These are phyloP conservation scores for Solea senegalensis DNA, from an alignment of 2,113 vertebrate genomes.

Conservation along the genomic window DNA sequence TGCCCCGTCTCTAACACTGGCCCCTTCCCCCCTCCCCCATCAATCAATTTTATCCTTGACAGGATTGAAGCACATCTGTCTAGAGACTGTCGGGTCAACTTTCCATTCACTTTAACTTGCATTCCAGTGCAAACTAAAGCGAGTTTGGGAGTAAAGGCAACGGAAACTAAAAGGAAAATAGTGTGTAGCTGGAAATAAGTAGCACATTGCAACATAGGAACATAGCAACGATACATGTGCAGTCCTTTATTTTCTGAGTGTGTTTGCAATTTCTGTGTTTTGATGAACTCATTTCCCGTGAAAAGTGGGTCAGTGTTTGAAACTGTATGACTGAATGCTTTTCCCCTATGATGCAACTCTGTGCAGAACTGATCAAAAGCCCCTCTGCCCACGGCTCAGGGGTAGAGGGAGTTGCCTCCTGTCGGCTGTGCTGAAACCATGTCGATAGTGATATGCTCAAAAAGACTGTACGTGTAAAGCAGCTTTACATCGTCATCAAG, in stretches of 20 bases:
- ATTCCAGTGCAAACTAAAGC: background rate
- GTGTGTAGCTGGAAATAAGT: constrained; percentile 24
- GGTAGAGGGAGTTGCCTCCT: too few species aligned
- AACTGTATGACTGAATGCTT: constrained; percentile 15
- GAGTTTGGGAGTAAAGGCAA: background rate
- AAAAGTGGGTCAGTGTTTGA: constrained; percentile 53
- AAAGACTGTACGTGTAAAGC: too few species aligned
- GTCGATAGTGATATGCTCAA: too few species aligned
- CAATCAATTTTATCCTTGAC: constrained; percentile 26
- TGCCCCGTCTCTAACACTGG: background rate
- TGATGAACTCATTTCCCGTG: constrained; percentile 55
- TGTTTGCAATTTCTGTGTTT: constrained; percentile 46
- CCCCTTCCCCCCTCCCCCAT: constrained; percentile 14
- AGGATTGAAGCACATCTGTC: constrained; percentile 5
- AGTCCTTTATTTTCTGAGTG: constrained; percentile 15
- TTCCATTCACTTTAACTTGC: constrained; percentile 5
- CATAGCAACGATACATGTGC: constrained; percentile 10
- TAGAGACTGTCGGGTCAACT: background rate
- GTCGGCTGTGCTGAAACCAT: too few species aligned
- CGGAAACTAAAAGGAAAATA: background rate
- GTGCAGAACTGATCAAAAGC: constrained; percentile 29
- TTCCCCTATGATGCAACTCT: constrained; percentile 30
- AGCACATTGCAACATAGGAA: constrained; percentile 17
- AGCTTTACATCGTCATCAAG: too few species aligned
- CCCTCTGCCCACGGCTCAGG: background rate